Evolutionary conservation across 2,888 invertebrate species (phyloP), one percentile per base, ranked within the genome.

Genomic region (Lithophane socia): DNA sequence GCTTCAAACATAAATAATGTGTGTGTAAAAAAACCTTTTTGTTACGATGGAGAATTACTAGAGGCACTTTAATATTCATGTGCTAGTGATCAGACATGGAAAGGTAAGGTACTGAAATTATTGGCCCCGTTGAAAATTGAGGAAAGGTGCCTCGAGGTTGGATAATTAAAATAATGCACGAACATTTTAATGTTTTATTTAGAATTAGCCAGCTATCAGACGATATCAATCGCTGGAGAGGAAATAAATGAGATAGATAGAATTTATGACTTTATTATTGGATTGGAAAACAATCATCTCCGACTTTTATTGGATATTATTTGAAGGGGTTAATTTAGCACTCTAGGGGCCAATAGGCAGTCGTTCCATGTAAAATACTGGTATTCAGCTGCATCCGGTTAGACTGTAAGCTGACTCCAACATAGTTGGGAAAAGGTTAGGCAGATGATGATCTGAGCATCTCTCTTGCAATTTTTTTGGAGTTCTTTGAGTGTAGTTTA

Each of bases 1-100:
- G 72, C 77, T 82, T 82, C 75, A 81, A 79, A 86, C 64, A 75
- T 80, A 80, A 82, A 81, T 88, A 87, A 84, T 84, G 77, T 77
- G 75, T 80, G 75, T 77, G 79, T 85, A 80, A 83, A 86, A 60
- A 88, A 86, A 77, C 85, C 89, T 86, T 89, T 89, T 86, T 89
- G 82, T 86, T 76, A 44, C 73, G 64, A 82, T 76, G 65, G 65
- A 80, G 84, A 81, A 85, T 84, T 88, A 87, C 82, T 79, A 83
- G 75, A 77, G 70, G 58, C 42, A 73, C 71, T 88, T 87, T 74
- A 89, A 85, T 89, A 87, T 89, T 85, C 80, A 89, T 84, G 77
- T 79, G 74, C 52, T 80, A 80, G 77, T 79, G 73, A 79, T 79
- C 77, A 75, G 84, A 82, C 81, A 83, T 75, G 70, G 73, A 78